A percentile compares a stretch with the other conserved stretches of the same genome.
These are phyloP conservation scores for Glaucidium brasilianum DNA, from an alignment of 2,113 vertebrate genomes.

Conservation along the genomic window DNA sequence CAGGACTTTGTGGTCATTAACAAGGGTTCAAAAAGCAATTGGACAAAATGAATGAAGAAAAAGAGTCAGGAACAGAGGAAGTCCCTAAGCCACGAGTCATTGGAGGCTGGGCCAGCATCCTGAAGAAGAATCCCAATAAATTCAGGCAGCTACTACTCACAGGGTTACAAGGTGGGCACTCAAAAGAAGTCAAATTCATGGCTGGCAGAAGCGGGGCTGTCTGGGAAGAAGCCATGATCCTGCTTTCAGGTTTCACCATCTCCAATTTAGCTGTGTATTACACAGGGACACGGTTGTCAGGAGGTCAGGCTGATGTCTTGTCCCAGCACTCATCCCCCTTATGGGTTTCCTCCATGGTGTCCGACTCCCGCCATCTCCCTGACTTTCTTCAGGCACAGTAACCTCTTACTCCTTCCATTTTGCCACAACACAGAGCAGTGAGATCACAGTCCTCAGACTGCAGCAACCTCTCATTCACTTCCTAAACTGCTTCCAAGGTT, in stretches of 20 bases:
- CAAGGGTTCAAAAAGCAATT: background rate
- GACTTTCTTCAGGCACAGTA: background rate
- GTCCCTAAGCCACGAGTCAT: fast-evolving
- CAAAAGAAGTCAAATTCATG: background rate
- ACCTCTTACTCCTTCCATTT: background rate
- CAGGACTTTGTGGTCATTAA: background rate
- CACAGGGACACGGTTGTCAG: background rate
- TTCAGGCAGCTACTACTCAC: background rate
- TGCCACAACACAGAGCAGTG: background rate
- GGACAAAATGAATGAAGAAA: background rate
- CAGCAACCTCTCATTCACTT: background rate
- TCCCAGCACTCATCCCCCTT: background rate
- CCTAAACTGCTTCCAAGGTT: background rate
- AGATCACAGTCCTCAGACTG: background rate
- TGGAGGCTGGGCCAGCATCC: background rate
- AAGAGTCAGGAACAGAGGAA: background rate
- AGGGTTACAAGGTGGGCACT: background rate
- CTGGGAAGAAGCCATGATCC: background rate
- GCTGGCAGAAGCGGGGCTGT: background rate
- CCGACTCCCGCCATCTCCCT: background rate
- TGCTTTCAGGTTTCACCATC: background rate
- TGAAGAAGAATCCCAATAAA: background rate
- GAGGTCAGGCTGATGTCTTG: background rate
- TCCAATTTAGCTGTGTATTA: background rate
- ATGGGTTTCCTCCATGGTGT: background rate